These are phyloP conservation scores for Hirtodrosophila alboralis DNA, from an alignment of 2,888 invertebrate genomes.

Conservation along the genomic window DNA sequence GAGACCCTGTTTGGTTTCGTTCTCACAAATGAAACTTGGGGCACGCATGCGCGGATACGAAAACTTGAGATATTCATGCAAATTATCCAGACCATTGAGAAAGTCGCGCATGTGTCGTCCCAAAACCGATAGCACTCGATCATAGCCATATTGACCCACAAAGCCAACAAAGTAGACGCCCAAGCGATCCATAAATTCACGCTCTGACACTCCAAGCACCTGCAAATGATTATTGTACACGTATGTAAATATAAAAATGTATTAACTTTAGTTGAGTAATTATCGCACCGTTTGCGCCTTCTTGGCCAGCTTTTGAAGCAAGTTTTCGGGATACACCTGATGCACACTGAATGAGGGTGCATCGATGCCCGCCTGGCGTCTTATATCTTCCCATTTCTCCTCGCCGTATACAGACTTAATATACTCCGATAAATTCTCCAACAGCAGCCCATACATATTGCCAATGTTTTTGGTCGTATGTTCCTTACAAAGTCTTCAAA, in stretches of 20 bases:
- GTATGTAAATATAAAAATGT: neutral
- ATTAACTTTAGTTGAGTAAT: neutral
- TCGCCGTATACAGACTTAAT: slow-evolving; percentile 97
- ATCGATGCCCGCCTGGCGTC: slow-evolving; percentile 93
- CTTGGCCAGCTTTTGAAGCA: slow-evolving; percentile 93
- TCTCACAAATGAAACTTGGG: slow-evolving; percentile 98
- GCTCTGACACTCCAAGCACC: slow-evolving; percentile 94
- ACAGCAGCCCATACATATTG: slow-evolving; percentile 96
- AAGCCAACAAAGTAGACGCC: slow-evolving; percentile 97
- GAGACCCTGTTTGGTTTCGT: slow-evolving; percentile 95
- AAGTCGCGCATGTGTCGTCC: slow-evolving; percentile 98
- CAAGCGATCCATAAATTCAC: slow-evolving; percentile 96
- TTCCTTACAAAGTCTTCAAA: neutral
- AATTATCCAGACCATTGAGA: slow-evolving; percentile 96
- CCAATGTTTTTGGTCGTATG: slow-evolving; percentile 1
- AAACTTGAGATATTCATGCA: slow-evolving; percentile 98
- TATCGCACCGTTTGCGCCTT: slow-evolving; percentile 91
- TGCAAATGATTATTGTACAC: slow-evolving; percentile 80
- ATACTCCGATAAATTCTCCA: slow-evolving; percentile 97
- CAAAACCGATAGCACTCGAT: slow-evolving; percentile 93
- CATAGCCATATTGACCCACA: slow-evolving; percentile 97
- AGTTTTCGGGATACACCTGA: slow-evolving; percentile 96
- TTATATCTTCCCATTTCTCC: slow-evolving; percentile 96
- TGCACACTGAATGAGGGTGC: slow-evolving; percentile 95
- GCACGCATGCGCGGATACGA: slow-evolving; percentile 95